Evolutionary conservation across 2,797 vertebrate genomes (phyloP).

Genomic region (Peromyscus eremicus): DNA sequence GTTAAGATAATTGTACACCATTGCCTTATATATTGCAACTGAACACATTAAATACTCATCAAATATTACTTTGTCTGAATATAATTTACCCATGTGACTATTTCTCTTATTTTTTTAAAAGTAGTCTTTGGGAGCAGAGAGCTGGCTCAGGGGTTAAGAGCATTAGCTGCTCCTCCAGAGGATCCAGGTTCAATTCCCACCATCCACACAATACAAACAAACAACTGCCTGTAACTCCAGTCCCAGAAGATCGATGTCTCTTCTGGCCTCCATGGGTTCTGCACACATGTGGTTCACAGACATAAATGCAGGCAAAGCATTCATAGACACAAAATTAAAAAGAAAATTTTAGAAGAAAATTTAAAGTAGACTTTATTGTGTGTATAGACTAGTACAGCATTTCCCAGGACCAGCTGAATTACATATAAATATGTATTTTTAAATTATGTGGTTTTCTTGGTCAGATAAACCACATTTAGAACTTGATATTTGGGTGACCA

Average conservation of each 20-base stretch:
- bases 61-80: neutral
- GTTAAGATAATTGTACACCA: neutral
- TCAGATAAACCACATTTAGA: neutral
- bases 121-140: neutral
- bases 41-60: neutral
- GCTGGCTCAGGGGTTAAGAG: neutral
- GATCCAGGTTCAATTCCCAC: neutral
- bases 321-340: neutral
- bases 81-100: neutral
- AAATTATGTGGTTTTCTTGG: neutral
- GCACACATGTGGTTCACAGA: neutral
- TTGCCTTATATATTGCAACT: neutral
- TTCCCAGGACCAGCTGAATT: neutral
- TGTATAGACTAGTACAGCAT: neutral
- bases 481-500: constrained; percentile 17
- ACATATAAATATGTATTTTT: neutral
- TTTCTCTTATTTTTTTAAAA: constrained; percentile 33
- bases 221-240: neutral
- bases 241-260: neutral
- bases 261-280: neutral
- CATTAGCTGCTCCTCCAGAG: neutral
- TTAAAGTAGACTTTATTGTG: neutral
- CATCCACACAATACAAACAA: neutral
- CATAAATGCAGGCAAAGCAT: neutral
- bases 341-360: neutral